A percentile compares a stretch with the other conserved stretches of the same genome.
Conservation (phyloP, 2,113 vertebrate genomes). For the Hippocampus guttulatus region DNA sequence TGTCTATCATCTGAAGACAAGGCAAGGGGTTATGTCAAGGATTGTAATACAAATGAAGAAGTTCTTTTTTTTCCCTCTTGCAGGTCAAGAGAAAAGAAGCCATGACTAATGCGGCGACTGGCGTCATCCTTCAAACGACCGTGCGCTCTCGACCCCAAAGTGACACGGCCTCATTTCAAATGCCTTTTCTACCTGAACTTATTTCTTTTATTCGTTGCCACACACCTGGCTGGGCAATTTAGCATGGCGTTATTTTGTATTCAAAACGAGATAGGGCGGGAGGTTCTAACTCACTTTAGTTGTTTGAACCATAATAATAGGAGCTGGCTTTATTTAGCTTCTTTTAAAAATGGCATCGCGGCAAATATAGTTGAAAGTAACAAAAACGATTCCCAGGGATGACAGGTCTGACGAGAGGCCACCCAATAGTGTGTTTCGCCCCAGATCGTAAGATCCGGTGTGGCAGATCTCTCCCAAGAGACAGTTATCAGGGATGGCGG, state of each 20-base stretch:
- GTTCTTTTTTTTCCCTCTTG: background rate
- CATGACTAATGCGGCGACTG: slow-evolving; percentile 36
- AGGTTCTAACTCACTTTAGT: background rate
- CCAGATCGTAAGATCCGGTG: background rate
- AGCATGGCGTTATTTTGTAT: background rate
- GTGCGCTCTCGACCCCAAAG: background rate
- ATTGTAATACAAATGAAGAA: background rate
- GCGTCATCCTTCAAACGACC: slow-evolving; percentile 6
- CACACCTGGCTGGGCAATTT: background rate
- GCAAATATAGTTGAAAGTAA: background rate
- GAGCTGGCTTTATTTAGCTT: background rate
- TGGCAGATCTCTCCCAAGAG: background rate
- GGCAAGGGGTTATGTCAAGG: background rate
- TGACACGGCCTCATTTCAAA: background rate
- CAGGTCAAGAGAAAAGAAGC: slow-evolving; percentile 4
- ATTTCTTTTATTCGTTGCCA: background rate
- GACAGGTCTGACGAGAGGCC: background rate
- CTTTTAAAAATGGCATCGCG: background rate
- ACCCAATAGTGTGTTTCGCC: background rate
- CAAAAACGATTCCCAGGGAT: background rate
- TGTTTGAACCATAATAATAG: background rate
- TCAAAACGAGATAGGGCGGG: background rate
- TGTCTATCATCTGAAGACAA: background rate
- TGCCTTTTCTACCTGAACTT: background rate
- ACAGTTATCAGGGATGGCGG: background rate